A percentile compares a stretch with the other conserved stretches of the same genome.
These are phyloP conservation scores for Oscheius sp. DNA, from an alignment of 1,140 invertebrate genomes.

Conservation along the genomic window DNA sequence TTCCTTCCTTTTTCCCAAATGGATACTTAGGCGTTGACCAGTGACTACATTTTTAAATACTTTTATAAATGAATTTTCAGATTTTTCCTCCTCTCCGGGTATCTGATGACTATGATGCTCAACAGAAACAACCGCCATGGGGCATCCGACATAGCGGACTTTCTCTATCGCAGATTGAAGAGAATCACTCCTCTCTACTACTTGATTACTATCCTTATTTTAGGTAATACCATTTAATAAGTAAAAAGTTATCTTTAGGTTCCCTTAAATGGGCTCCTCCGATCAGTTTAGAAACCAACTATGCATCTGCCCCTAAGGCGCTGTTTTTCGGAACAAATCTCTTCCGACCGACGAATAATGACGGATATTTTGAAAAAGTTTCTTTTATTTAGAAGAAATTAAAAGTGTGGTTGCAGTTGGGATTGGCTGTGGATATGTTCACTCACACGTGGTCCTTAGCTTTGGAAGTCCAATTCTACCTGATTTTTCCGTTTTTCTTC, in stretches of 20 bases:
- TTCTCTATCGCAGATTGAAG: not conserved
- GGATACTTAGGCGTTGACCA: slow-evolving; percentile 27
- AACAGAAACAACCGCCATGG: not conserved
- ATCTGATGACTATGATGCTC: not conserved
- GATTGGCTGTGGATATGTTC: not conserved
- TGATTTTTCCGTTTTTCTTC: not conserved
- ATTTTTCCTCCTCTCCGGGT: not conserved
- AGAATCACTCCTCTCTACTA: not conserved
- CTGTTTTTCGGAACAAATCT: not conserved
- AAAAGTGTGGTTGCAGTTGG: not conserved
- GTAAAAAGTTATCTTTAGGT: not conserved
- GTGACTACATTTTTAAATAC: not conserved
- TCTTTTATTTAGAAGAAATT: not conserved
- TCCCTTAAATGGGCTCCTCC: not conserved
- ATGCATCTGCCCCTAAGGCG: not conserved
- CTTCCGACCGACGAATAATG: not conserved
- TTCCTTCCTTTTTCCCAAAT: slow-evolving; percentile 13
- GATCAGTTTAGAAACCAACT: not conserved
- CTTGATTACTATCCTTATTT: not conserved
- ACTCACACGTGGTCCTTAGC: not conserved
- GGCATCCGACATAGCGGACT: not conserved
- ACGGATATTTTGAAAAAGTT: not conserved
- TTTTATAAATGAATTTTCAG: not conserved
- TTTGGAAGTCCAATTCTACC: not conserved
- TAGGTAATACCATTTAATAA: no score